A percentile compares a stretch with the other conserved stretches of the same genome.
These are phyloP conservation scores for Caligus rogercresseyi DNA, from an alignment of 1,140 invertebrate genomes.

Conservation along the genomic window DNA sequence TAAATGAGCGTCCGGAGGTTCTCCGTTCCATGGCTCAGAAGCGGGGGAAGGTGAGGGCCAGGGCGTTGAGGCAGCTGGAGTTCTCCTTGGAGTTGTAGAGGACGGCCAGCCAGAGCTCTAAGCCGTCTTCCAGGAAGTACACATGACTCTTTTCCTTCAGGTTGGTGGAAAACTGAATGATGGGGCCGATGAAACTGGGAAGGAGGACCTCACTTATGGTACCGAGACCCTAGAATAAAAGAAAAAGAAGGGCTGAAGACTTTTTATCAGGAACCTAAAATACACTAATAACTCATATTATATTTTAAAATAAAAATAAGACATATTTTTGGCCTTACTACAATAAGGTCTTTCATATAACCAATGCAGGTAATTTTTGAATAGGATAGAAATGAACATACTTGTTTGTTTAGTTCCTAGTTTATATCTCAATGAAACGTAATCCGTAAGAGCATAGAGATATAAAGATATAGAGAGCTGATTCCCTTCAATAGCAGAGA, in stretches of 20 bases:
- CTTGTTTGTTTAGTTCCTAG: too few species aligned
- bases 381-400: too few species aligned
- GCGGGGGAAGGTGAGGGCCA: conserved; percentile 52
- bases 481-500: too few species aligned
- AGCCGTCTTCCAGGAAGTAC: conserved; percentile 75
- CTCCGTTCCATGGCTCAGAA: conserved; percentile 36
- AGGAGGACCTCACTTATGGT: conserved; percentile 39
- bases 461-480: too few species aligned
- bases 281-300: conserved; percentile 22
- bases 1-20: conserved; percentile 18
- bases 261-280: neutral
- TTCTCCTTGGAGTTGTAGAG: conserved; percentile 48
- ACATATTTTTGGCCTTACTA: too few species aligned
- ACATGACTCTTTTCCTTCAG: conserved; percentile 56
- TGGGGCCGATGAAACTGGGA: conserved; percentile 45
- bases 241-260: conserved; percentile 5
- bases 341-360: too few species aligned
- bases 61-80: conserved; percentile 38
- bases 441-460: too few species aligned
- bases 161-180: conserved; percentile 58
- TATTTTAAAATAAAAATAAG: too few species aligned
- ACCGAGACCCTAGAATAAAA: conserved; percentile 22
- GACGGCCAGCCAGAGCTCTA: conserved; percentile 68
- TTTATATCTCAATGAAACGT: too few species aligned
- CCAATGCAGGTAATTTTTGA: too few species aligned